phyloP scores from a whole-genome alignment of 2,797 vertebrate genomes.

The Typhlichthys subterraneus region DNA sequence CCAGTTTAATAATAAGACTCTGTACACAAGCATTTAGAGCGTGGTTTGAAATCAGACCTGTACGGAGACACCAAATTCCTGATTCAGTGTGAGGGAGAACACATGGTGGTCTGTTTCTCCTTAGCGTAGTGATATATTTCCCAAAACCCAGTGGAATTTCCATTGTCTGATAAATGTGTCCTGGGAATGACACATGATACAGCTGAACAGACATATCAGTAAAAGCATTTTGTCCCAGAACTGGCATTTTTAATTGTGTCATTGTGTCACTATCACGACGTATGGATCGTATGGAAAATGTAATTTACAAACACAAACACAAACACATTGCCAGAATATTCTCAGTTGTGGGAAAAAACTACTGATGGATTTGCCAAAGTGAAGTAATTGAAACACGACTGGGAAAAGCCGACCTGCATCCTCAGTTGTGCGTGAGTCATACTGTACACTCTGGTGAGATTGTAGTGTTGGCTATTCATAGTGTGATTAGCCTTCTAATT shows the following conservation, averaged over 20 bases:
- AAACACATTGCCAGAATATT: too few species aligned
- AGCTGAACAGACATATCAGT: conserved; percentile 15
- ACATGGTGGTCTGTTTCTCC: conserved; percentile 41
- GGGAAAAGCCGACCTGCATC: too few species aligned
- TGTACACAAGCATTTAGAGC: conserved; percentile 26
- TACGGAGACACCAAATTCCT: conserved; percentile 10
- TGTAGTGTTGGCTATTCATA: conserved; percentile 14
- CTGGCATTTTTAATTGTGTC: background rate
- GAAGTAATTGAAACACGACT: too few species aligned
- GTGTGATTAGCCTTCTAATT: conserved; percentile 45
- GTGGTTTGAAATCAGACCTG: conserved; percentile 18
- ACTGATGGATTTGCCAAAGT: too few species aligned
- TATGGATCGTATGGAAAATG: background rate
- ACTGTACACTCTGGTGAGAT: conserved; percentile 8
- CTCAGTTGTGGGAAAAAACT: too few species aligned
- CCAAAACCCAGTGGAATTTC: conserved; percentile 21
- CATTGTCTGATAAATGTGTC: conserved; percentile 17
- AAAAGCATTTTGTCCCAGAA: background rate
- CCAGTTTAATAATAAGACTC: background rate
- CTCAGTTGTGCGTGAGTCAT: too few species aligned
- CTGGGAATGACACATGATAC: conserved; percentile 5
- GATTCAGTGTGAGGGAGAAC: conserved; percentile 31
- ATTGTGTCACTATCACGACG: conserved; percentile 1
- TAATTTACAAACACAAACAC: too few species aligned
- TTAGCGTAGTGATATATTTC: conserved; percentile 27